These are phyloP conservation scores for Cephonodes hylas DNA, from an alignment of 2,888 invertebrate genomes.

Conservation along the genomic window DNA sequence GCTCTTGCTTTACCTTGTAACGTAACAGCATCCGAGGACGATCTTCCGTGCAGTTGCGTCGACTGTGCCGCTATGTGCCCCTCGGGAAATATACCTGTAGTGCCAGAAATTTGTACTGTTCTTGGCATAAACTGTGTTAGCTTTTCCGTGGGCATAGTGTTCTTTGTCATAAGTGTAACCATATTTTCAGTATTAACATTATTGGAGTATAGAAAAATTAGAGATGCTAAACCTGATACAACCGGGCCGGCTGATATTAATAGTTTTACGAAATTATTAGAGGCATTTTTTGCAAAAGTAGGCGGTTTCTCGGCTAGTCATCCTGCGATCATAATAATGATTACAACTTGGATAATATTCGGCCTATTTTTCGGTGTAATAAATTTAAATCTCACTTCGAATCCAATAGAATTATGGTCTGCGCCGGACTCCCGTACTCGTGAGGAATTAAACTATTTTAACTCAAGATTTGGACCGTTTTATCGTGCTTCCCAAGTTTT, in stretches of 20 bases:
- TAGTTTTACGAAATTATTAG: conserved; percentile 45
- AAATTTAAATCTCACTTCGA: conserved; percentile 87
- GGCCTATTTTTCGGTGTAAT: conserved; percentile 85
- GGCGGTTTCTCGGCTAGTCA: conserved; percentile 84
- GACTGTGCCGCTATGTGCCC: conserved; percentile 86
- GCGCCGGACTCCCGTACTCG: conserved; percentile 89
- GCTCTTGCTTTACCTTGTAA: conserved; percentile 78
- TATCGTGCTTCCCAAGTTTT: conserved; percentile 95
- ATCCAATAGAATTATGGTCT: conserved; percentile 97
- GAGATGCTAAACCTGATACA: conserved; percentile 24
- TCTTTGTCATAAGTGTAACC: conserved; percentile 67
- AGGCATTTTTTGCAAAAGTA: conserved; percentile 53
- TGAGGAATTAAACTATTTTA: conserved; percentile 92
- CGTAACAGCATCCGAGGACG: conserved; percentile 76
- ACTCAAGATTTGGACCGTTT: conserved; percentile 92
- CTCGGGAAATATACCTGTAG: conserved; percentile 58
- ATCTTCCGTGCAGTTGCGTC: conserved; percentile 87
- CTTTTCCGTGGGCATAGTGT: conserved; percentile 81
- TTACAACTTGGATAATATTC: conserved; percentile 81
- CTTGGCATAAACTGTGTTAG: conserved; percentile 83
- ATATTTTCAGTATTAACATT: conserved; percentile 53
- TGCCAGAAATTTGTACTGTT: conserved; percentile 77
- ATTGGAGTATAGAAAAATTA: conserved; percentile 32
- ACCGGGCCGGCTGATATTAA: conserved; percentile 29
- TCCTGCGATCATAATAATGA: conserved; percentile 83